Conservation (phyloP, 2,797 vertebrate genomes). For the Acrossocheilus wenchowensis region DNA sequence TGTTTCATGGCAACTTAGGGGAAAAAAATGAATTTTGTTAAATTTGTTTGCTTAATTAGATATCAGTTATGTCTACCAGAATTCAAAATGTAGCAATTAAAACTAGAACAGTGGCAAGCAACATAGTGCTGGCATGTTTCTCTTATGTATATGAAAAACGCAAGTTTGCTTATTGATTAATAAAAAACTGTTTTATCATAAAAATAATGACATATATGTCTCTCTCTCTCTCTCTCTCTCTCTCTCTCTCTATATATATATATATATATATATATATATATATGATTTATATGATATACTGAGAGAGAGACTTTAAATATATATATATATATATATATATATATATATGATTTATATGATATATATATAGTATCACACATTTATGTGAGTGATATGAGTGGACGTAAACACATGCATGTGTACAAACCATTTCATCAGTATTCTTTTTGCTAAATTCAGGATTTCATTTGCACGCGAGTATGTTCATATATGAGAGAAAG, state of each 20-base stretch:
- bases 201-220: too few species aligned
- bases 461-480: background rate
- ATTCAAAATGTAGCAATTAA: background rate
- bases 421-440: background rate
- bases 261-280: too few species aligned
- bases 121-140: background rate
- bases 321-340: background rate
- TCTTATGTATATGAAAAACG: background rate
- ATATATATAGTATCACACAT: background rate
- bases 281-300: too few species aligned
- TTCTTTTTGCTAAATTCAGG: background rate
- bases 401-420: background rate
- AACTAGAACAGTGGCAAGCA: background rate
- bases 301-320: too few species aligned
- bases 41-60: background rate
- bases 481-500: slow-evolving; percentile 9
- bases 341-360: background rate
- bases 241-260: too few species aligned
- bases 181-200: background rate
- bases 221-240: too few species aligned
- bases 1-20: background rate
- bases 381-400: background rate
- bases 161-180: too few species aligned
- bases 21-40: background rate
- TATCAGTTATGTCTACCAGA: background rate